Conservation (phyloP, 2,113 vertebrate genomes). For the Hippopotamus amphibius region DNA sequence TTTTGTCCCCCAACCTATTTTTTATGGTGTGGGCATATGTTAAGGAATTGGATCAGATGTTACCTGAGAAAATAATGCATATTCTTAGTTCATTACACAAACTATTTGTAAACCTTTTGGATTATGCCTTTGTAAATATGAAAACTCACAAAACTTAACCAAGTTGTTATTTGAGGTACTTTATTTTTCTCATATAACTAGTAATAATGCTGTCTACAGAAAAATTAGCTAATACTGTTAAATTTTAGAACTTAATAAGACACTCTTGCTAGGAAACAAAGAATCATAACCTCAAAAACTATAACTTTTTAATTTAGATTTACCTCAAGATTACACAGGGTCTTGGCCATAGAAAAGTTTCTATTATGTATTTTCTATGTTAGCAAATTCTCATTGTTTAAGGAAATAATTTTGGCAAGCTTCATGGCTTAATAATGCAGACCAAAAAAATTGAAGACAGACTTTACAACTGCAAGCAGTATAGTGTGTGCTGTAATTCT, state of each 20-base stretch:
- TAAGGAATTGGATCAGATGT: neutral
- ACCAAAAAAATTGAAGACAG: neutral
- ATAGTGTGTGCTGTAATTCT: neutral
- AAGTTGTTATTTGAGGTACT: conserved; percentile 15
- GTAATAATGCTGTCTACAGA: neutral
- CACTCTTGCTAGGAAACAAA: neutral
- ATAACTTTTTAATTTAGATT: conserved; percentile 22
- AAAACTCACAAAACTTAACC: conserved; percentile 7
- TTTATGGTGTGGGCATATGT: neutral
- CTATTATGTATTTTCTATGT: neutral
- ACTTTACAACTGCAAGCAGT: neutral
- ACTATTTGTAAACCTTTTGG: neutral
- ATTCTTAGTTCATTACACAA: conserved; percentile 9
- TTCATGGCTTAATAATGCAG: neutral
- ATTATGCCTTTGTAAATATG: neutral
- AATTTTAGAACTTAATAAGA: conserved; percentile 38
- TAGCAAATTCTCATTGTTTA: neutral
- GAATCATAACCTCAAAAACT: conserved; percentile 30
- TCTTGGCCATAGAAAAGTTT: conserved; percentile 33
- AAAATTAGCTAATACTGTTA: conserved; percentile 12
- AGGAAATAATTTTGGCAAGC: neutral
- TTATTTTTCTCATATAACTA: neutral
- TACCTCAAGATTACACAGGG: neutral
- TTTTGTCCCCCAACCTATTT: neutral
- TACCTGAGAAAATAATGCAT: neutral